Conservation (phyloP, 2,797 vertebrate species). For the Borostomias antarcticus region DNA sequence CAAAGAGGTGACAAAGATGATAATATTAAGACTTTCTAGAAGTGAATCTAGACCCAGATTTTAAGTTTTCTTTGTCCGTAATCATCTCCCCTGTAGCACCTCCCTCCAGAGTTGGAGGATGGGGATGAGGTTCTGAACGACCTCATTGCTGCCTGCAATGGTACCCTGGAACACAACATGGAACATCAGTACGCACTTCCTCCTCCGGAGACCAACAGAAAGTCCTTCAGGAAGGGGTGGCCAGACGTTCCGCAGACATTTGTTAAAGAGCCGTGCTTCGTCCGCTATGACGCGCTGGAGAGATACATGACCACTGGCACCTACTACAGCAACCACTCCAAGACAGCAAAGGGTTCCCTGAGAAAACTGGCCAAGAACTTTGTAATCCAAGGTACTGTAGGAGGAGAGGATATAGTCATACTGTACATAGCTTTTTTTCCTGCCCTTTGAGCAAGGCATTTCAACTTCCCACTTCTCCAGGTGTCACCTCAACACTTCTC, state of each 20-base stretch:
- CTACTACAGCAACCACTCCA: background rate
- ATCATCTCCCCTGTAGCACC: background rate
- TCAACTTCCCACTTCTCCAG: no score
- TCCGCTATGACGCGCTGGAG: constrained; percentile 52
- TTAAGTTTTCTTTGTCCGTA: background rate
- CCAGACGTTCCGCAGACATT: constrained; percentile 21
- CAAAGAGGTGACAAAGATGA: constrained; percentile 41
- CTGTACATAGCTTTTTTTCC: no score
- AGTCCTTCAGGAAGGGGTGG: background rate
- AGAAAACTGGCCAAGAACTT: background rate
- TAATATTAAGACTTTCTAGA: background rate
- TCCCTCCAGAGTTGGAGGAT: background rate
- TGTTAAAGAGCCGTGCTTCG: constrained; percentile 37
- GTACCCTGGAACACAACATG: fast-evolving
- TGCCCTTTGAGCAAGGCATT: no score
- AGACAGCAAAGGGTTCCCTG: background rate
- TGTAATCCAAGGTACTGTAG: background rate
- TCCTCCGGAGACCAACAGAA: constrained; percentile 23
- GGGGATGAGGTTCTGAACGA: constrained; percentile 37
- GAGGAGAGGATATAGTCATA: background rate
- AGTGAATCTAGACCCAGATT: background rate
- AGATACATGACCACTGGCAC: constrained; percentile 27
- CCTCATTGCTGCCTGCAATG: constrained; percentile 23
- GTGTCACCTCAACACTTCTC: no score
- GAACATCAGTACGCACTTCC: constrained; percentile 61